Evolutionary conservation across 1,140 invertebrate species (phyloP).

Genomic region (Macrobrachium rosenbergii): DNA sequence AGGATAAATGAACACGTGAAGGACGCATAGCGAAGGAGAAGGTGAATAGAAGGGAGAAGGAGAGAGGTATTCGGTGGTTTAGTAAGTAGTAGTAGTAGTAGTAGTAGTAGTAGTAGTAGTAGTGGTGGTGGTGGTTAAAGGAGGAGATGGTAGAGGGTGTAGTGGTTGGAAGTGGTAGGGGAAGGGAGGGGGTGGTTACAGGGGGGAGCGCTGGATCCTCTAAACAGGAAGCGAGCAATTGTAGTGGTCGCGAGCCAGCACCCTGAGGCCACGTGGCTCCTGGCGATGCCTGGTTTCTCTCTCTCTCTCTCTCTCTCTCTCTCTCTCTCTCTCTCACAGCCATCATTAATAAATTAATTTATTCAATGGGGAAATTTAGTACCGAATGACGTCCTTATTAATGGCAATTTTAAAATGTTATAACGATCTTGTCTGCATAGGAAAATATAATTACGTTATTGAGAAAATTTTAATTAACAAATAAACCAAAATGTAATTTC

Average conservation of each 20-base stretch:
- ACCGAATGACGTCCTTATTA: too few relatives aligned
- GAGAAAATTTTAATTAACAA: too few relatives aligned
- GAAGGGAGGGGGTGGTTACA: neutral
- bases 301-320: slow-evolving; percentile 17
- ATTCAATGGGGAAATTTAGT: too few relatives aligned
- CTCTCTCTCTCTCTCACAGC: neutral
- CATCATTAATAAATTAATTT: too few relatives aligned
- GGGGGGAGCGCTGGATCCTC: neutral
- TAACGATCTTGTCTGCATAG: too few relatives aligned
- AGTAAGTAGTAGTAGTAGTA: neutral
- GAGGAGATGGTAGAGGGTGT: neutral
- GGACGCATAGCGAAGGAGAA: too few relatives aligned
- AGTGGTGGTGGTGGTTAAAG: neutral
- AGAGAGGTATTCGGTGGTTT: neutral
- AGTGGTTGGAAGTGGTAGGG: neutral
- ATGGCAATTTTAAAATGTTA: too few relatives aligned
- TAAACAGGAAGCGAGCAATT: slow-evolving; percentile 11
- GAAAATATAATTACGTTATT: too few relatives aligned
- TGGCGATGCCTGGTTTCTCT: neutral
- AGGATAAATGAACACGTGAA: neutral
- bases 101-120: neutral
- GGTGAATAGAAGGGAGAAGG: neutral
- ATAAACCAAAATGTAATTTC: too few relatives aligned
- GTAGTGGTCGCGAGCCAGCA: slow-evolving; percentile 2
- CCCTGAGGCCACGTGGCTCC: slow-evolving; percentile 10